Evolutionary conservation across 2,113 vertebrate species (phyloP).

Genomic region (Anhinga rufa): DNA sequence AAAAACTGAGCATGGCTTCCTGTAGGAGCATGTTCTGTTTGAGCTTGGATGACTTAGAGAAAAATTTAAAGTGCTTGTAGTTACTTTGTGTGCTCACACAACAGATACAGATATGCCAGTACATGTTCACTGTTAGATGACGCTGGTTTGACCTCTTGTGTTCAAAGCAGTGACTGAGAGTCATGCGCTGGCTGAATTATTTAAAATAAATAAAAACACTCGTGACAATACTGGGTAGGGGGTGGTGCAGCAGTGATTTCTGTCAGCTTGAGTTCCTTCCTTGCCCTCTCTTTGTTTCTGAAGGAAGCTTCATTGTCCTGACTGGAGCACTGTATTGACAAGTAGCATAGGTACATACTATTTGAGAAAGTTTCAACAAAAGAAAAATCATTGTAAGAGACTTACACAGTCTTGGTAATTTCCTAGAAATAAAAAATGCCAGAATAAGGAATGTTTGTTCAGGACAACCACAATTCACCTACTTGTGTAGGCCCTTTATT

Average conservation of each 20-base stretch:
- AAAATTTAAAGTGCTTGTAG: background rate
- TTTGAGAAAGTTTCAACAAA: background rate
- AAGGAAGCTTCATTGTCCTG: background rate
- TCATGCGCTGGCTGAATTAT: background rate
- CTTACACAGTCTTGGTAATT: background rate
- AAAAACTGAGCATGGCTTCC: background rate
- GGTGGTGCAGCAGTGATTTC: background rate
- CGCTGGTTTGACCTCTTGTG: background rate
- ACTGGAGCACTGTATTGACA: background rate
- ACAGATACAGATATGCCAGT: background rate
- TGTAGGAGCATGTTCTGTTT: background rate
- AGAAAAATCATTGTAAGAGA: background rate
- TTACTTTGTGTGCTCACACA: background rate
- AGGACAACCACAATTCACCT: background rate
- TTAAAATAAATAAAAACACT: background rate
- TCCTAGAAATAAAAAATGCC: background rate
- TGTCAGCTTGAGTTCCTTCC: background rate
- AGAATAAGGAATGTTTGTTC: background rate
- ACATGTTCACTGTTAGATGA: background rate
- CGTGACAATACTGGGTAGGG: background rate
- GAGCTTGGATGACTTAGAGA: background rate
- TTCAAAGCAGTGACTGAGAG: background rate
- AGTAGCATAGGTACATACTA: background rate
- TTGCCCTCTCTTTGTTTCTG: background rate
- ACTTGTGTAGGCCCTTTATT: background rate